These are phyloP conservation scores for Drosophila cognata DNA, from an alignment of 2,888 invertebrate genomes.

Conservation along the genomic window DNA sequence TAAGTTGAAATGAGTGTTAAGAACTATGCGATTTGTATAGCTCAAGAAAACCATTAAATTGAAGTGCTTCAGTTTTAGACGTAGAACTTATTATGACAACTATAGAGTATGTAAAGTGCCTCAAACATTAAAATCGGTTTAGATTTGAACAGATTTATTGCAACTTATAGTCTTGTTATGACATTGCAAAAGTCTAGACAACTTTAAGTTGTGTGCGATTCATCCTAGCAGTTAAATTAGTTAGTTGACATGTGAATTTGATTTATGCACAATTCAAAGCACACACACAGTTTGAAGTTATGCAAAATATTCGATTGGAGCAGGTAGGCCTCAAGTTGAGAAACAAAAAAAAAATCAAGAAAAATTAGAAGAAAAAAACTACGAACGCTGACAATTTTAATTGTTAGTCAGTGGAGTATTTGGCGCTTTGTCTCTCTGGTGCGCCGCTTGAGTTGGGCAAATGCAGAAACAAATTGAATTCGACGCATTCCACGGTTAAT, in stretches of 20 bases:
- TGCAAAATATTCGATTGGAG: conserved; percentile 59
- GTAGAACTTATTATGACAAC: neutral
- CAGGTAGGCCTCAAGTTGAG: neutral
- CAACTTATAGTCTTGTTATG: neutral
- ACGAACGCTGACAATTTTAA: conserved; percentile 62
- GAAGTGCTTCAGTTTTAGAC: neutral
- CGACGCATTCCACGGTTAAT: conserved; percentile 70
- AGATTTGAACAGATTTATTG: neutral
- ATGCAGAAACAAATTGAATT: conserved; percentile 73
- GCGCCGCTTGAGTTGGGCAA: conserved; percentile 37
- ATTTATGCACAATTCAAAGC: conserved; percentile 60
- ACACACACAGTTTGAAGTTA: conserved; percentile 48
- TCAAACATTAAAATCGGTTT: neutral
- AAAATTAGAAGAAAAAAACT: conserved; percentile 16
- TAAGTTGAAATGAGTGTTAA: neutral
- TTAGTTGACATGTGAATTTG: conserved; percentile 63
- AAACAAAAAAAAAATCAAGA: neutral
- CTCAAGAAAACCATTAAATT: neutral
- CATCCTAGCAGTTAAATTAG: conserved; percentile 10
- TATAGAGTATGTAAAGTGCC: neutral
- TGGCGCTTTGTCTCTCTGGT: conserved; percentile 37
- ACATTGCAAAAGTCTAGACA: neutral
- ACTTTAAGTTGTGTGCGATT: neutral
- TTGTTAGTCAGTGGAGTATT: conserved; percentile 53
- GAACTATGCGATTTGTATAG: neutral